Percentiles rank a stretch among this genome's conserved stretches.
Conservation (phyloP, 2,888 invertebrate genomes). For the Drosophila testacea region DNA sequence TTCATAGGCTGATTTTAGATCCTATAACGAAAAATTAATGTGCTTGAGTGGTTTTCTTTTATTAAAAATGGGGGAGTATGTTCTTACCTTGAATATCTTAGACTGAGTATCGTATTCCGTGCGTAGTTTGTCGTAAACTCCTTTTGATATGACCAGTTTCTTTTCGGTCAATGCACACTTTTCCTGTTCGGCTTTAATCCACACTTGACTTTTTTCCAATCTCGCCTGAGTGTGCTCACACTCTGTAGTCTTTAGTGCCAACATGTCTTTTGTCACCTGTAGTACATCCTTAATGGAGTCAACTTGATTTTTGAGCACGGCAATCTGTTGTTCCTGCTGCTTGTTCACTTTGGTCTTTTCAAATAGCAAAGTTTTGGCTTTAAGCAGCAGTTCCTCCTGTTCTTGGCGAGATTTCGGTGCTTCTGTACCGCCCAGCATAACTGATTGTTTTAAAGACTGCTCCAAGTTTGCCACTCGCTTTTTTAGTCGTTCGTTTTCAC, state of each 20-base stretch:
- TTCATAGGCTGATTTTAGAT: slow-evolving; percentile 89
- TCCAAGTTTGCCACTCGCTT: slow-evolving; percentile 81
- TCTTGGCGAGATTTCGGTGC: slow-evolving; percentile 83
- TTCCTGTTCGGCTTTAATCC: slow-evolving; percentile 90
- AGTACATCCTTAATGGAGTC: slow-evolving; percentile 92
- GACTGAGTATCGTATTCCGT: slow-evolving; percentile 92
- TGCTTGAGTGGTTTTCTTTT: not conserved
- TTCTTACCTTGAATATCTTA: slow-evolving; percentile 88
- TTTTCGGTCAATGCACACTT: slow-evolving; percentile 89
- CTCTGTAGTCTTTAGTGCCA: slow-evolving; percentile 92
- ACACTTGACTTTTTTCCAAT: slow-evolving; percentile 88
- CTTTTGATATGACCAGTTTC: slow-evolving; percentile 90
- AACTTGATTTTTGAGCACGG: slow-evolving; percentile 88
- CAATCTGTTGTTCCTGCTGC: slow-evolving; percentile 92
- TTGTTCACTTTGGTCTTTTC: slow-evolving; percentile 91
- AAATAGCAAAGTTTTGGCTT: slow-evolving; percentile 90
- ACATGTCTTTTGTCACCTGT: slow-evolving; percentile 91
- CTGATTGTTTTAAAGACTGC: slow-evolving; percentile 83
- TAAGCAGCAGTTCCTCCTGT: slow-evolving; percentile 86
- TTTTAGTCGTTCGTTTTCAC: slow-evolving; percentile 83
- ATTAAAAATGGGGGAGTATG: not conserved
- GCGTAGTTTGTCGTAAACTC: slow-evolving; percentile 91
- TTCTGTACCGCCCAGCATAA: slow-evolving; percentile 82
- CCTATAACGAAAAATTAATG: slow-evolving; percentile 83
- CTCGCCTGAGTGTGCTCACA: slow-evolving; percentile 89